Evolutionary conservation across 2,113 vertebrate species (phyloP), one percentile per base, ranked within the genome.

Genomic region (Octodon degus): DNA sequence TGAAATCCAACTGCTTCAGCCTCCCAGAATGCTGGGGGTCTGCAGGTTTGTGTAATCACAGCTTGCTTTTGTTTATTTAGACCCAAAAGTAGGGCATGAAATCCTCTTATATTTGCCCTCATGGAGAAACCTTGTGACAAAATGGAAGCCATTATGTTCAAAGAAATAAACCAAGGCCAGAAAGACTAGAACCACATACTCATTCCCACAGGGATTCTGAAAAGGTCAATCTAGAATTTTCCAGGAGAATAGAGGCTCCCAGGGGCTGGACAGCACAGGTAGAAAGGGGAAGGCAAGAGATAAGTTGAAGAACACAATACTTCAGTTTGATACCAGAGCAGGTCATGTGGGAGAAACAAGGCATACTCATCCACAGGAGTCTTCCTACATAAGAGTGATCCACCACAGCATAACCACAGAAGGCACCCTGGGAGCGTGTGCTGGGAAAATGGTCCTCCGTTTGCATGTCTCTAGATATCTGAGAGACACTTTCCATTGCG

Each of bases 401-500:
- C 1, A 22, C 37, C 67, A 4, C 24, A 11, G 2, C 6, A 27
- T 27, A 67, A 5, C 40, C 20, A 24, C 4, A 25, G 25, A 76
- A 7, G 30, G 25, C 0, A 43, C 8, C 25, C 27, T 17, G 1
- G 10, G 7, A 62, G 27, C 5, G 34, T 14, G 10, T 17, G 7
- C 40, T 76, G 12, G 47, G 3, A 24, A 85, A 53, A 17, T 0
- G 1, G 34, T 92, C 77, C 82, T 90, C 37, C 10, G 43, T 83
- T 47, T 90, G 84, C 30, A 80, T 12, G 37, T 88, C 58, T 58
- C 20, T 94, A 40, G 27, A 9, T 58, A 47, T 87, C 58, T 30
- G 14, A 70, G 8, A 94, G 20, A 65, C 20, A 40, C 70, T 77
- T 43, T 63, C 87, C 17, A 50, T 37, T 43, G 24, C 89, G 60